Evolutionary conservation across 2,888 invertebrate genomes (phyloP), one percentile per base, ranked within the genome.

Genomic region (Drosophila acutilabella): DNA sequence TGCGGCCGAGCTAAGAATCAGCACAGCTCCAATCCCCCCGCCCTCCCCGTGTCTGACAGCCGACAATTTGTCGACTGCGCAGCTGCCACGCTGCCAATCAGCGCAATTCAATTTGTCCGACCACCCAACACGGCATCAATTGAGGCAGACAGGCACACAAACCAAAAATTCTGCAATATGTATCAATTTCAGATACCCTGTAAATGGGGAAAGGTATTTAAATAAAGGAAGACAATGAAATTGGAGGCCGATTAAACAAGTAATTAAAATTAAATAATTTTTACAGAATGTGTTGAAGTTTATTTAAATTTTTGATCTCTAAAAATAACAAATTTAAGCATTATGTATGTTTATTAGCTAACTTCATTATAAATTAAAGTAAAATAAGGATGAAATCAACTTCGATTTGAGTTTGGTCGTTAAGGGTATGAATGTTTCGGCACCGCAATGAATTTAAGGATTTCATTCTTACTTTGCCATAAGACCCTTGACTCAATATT

Each of bases 81-180:
- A 33, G 23, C 20, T 61, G 61, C 53, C 60, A 50, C 45, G 51
- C 67, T 47, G 78, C 70, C 81, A 89, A 84, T 81, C 85, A 78
- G 72, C 77, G 71, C 76, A 85, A 88, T 85, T 88, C 72, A 89
- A 89, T 84, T 84, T 89, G 75, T 85, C 69, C 69, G 71, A 47
- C 47, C 62, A 58, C 47, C 73, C 62, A 41, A 42, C 80, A 58
- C 74, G 68, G 64, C 44, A 20, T 40, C 59, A 53, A 66, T 65
- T 62, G 69, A 53, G 60, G 38, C 80, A 65, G 64, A 62, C 70
- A 64, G 48, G 18, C 57, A 30, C 30, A 30, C 41, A 66, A 59
- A 45, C 66, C 68, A 23, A 70, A 74, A 53, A 64, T 41, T 8
- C 33, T 60, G 54, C 65, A 65, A 79, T 79, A 69, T 68, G 58